Conservation (phyloP, 2,888 invertebrate genomes). For the Bibio marci region DNA sequence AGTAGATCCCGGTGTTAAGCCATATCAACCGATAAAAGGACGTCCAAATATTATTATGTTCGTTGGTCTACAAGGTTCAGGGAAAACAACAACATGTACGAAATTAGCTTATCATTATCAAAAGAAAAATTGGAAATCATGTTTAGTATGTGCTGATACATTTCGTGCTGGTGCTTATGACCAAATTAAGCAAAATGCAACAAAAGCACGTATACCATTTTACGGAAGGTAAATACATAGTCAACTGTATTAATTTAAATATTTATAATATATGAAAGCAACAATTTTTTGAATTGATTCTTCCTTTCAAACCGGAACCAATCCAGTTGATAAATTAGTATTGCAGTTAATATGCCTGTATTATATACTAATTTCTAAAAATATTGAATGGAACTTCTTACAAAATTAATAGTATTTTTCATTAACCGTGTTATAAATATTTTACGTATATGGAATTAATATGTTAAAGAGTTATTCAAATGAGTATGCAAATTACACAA, state of each 20-base stretch:
- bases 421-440: too few species aligned
- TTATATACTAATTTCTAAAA: too few species aligned
- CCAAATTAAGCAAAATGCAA: constrained; percentile 98
- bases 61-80: constrained; percentile 96
- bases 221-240: constrained; percentile 68
- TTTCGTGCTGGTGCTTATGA: constrained; percentile 99
- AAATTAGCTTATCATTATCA: constrained; percentile 98
- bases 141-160: constrained; percentile 96
- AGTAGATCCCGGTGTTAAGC: constrained; percentile 95
- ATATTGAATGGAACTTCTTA: too few species aligned
- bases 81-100: constrained; percentile 99
- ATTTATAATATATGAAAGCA: background rate
- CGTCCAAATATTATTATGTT: constrained; percentile 97
- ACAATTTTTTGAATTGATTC: constrained; percentile 5
- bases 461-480: too few species aligned
- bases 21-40: constrained; percentile 90
- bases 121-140: constrained; percentile 98
- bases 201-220: constrained; percentile 97
- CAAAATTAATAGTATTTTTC: too few species aligned
- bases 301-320: too few species aligned
- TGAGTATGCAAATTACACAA: too few species aligned
- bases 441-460: too few species aligned
- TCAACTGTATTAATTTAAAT: constrained; percentile 33
- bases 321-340: too few species aligned
- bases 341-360: too few species aligned